Evolutionary conservation across 2,797 vertebrate genomes (phyloP), one percentile per base, ranked within the genome.

Genomic region (Myiothlypis coronata): DNA sequence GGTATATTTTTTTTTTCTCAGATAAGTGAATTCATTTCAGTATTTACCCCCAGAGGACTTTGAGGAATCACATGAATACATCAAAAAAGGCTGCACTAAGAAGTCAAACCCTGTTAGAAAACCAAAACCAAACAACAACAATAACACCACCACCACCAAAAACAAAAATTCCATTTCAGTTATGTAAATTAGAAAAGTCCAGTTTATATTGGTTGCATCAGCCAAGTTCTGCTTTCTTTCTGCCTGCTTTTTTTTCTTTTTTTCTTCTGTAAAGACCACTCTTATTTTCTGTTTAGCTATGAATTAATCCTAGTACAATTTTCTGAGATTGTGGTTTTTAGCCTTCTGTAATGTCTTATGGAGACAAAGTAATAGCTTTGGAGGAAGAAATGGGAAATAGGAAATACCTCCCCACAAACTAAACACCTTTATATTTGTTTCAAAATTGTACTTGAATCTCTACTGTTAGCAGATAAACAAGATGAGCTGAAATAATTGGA

Each of bases 11-110:
- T 37, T 57, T 28, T 67, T 72, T 35, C 43, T 78, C n/a, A 82
- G 53, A 74, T 91, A 95, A 94, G 44, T 92, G 59, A 91, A 90
- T 94, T 88, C 12, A 89, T 82, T 96, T 95, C 86, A 96, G 46
- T 86, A 84, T 87, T 95, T 79, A 60, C 11, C 23, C 69, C 34
- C 26, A 76, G 53, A 83, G 50, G 26, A 81, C 60, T 83, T 88
- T 65, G 26, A 95, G 56, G 20, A 92, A 75, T 85, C 30, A 13
- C 67, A 79, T 71, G 26, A 89, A 92, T 86, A 84, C 82, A 83
- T 78, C 28, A 83, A 79, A 85, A 88, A 21, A 82, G 6, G 3
- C 14, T 77, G 13, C 3, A 2, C 18, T 50, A 60, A 70, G 89
- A 90, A 87, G 61, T 46, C 12, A 77, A 89, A 56, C 2, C 3